Evolutionary conservation across 2,797 vertebrate species (phyloP).

Genomic region (Muraenolepis orangiensis): DNA sequence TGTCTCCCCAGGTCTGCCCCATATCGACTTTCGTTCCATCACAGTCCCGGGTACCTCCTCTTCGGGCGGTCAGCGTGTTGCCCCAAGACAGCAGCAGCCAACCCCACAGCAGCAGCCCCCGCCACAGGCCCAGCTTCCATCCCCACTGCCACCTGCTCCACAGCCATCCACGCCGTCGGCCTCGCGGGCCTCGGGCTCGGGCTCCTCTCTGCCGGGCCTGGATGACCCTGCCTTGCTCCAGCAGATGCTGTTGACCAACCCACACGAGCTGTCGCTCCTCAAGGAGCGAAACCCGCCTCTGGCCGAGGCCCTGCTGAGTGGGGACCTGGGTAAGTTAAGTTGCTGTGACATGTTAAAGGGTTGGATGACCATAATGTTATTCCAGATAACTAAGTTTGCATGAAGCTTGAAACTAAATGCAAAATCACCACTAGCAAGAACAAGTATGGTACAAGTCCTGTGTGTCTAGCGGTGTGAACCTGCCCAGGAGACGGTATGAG

Average conservation of each 20-base stretch:
- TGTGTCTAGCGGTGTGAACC: too few relatives aligned
- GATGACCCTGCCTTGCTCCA: conserved; percentile 92
- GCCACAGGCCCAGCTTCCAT: conserved; percentile 29
- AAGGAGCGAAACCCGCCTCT: conserved; percentile 95
- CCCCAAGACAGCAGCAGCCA: conserved; percentile 57
- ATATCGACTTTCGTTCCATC: conserved; percentile 96
- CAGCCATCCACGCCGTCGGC: conserved; percentile 57
- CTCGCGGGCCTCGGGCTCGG: conserved; percentile 64
- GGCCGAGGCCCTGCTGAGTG: conserved; percentile 93
- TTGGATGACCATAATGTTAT: too few relatives aligned
- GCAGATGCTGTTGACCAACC: conserved; percentile 94
- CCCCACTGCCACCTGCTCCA: conserved; percentile 35
- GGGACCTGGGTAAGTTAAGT: conserved; percentile 84
- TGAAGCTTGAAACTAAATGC: too few relatives aligned
- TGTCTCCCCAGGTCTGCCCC: conserved; percentile 79
- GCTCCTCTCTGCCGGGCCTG: conserved; percentile 85
- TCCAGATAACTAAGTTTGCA: too few relatives aligned
- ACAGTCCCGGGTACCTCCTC: conserved; percentile 86
- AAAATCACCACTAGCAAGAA: too few relatives aligned
- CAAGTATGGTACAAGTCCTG: too few relatives aligned
- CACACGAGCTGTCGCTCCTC: conserved; percentile 93
- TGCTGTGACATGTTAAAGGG: not conserved
- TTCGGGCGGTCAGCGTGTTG: conserved; percentile 55
- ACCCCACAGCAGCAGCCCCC: conserved; percentile 33
- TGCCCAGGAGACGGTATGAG: too few relatives aligned